Conservation (phyloP, 2,113 vertebrate species). For the Montifringilla adamsi region DNA sequence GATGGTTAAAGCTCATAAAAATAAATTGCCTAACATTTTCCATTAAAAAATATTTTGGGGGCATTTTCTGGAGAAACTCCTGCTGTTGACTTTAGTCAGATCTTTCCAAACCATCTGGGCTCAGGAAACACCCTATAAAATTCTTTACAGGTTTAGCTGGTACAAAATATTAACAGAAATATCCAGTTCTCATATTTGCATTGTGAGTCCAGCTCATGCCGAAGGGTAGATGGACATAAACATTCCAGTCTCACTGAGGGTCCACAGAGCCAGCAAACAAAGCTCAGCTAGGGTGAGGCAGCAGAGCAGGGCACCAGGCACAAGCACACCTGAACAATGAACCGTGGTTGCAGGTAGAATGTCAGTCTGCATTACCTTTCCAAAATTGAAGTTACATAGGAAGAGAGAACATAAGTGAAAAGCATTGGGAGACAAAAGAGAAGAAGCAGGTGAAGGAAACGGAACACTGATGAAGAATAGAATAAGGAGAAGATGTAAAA, state of each 20-base stretch:
- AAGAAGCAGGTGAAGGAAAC: background rate
- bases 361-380: background rate
- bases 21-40: background rate
- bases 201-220: background rate
- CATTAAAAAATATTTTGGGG: background rate
- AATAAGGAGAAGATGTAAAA: background rate
- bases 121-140: background rate
- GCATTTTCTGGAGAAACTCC: background rate
- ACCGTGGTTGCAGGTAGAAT: fast-evolving
- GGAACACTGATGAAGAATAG: fast-evolving
- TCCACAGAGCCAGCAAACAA: background rate
- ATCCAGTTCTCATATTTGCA: background rate
- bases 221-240: background rate
- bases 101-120: background rate
- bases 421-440: background rate
- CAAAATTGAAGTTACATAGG: background rate
- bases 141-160: background rate
- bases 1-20: background rate
- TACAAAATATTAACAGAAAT: background rate
- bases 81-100: background rate
- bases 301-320: background rate
- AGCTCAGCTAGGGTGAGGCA: background rate
- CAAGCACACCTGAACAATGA: background rate
- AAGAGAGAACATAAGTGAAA: background rate
- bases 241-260: background rate